These are phyloP conservation scores for Spea bombifrons DNA, from an alignment of 2,113 vertebrate genomes.

Conservation along the genomic window DNA sequence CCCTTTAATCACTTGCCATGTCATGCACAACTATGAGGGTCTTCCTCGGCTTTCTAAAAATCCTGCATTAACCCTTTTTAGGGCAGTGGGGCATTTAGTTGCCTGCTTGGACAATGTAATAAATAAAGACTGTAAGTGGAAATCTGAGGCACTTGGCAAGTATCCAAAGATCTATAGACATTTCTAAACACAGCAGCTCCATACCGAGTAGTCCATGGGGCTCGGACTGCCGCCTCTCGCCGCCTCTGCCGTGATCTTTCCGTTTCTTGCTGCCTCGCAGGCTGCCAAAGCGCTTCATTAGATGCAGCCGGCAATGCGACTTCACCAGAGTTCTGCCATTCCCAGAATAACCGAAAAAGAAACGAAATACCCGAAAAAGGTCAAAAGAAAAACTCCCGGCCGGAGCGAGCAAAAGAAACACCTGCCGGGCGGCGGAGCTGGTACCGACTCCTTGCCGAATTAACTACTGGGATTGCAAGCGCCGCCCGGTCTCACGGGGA, in stretches of 20 bases:
- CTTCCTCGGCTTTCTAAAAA: too few relatives aligned
- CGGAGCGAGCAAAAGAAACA: background rate
- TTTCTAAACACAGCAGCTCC: constrained; percentile 14
- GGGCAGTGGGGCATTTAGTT: too few relatives aligned
- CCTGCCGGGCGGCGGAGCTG: background rate
- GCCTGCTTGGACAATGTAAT: too few relatives aligned
- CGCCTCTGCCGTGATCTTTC: constrained; percentile 65
- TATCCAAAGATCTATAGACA: too few relatives aligned
- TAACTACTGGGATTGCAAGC: background rate
- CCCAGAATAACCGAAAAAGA: constrained; percentile 18
- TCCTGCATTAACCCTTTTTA: too few relatives aligned
- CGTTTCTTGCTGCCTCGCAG: constrained; percentile 85
- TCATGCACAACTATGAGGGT: too few relatives aligned
- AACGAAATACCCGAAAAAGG: background rate
- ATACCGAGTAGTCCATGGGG: constrained; percentile 72
- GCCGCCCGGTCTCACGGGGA: background rate
- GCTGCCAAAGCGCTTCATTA: constrained; percentile 95
- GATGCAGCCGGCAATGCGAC: constrained; percentile 50
- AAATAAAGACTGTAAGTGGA: too few relatives aligned
- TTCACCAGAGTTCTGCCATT: constrained; percentile 56
- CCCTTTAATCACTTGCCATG: too few relatives aligned
- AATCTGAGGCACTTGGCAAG: too few relatives aligned
- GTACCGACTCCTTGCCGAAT: background rate
- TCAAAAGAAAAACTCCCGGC: background rate
- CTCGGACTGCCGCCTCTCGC: constrained; percentile 76